Percentiles rank a stretch among this genome's conserved stretches.
phyloP scores from a whole-genome alignment of 2,113 vertebrate genomes.

The Nesoenas mayeri region DNA sequence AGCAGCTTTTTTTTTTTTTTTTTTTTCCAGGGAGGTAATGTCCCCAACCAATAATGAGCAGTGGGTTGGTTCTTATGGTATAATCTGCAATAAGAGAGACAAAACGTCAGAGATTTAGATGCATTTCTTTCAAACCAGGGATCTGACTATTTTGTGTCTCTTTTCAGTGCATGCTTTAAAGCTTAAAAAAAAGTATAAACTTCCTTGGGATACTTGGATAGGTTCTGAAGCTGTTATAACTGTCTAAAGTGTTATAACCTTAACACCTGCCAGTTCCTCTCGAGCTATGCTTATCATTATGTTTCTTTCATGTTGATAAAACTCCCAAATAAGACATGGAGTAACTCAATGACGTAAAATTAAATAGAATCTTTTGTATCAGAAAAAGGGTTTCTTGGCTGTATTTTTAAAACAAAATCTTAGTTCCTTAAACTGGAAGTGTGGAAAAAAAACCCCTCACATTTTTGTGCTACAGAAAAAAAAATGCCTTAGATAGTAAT shows the following conservation, averaged over 20 bases:
- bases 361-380: slow-evolving; percentile 20
- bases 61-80: neutral
- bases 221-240: neutral
- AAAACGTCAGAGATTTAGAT: neutral
- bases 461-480: slow-evolving; percentile 32
- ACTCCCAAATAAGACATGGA: slow-evolving; percentile 37
- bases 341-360: slow-evolving; percentile 19
- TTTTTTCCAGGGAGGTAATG: neutral
- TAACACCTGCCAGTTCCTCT: slow-evolving; percentile 24
- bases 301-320: slow-evolving; percentile 49
- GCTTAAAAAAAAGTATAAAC: neutral
- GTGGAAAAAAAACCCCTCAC: slow-evolving; percentile 30
- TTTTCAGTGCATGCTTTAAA: neutral
- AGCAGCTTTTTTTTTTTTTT: neutral
- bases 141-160: neutral
- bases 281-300: slow-evolving; percentile 22
- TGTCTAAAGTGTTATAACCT: too few species aligned
- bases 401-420: slow-evolving; percentile 50
- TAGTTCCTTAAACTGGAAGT: slow-evolving; percentile 32
- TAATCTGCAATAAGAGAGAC: neutral
- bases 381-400: neutral
- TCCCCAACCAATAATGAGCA: neutral
- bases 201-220: neutral
- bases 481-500: slow-evolving; percentile 50
- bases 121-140: neutral